A percentile compares a stretch with the other conserved stretches of the same genome.
Conservation (phyloP, 1,140 invertebrate genomes). For the Antheraea pernyi region DNA sequence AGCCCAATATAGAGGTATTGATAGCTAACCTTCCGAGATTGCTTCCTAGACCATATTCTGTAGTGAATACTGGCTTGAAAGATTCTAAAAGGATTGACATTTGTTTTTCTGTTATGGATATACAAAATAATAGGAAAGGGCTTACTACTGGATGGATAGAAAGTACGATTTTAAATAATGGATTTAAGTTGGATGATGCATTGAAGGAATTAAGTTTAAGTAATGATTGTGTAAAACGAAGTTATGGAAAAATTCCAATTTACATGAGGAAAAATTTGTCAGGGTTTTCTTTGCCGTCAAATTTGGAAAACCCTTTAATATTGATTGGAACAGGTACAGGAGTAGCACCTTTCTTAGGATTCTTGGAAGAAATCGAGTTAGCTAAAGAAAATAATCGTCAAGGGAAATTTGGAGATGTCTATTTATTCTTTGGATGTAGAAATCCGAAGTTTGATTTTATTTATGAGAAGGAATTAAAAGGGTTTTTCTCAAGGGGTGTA, state of each 20-base stretch:
- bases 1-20: constrained; percentile 82
- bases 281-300: constrained; percentile 79
- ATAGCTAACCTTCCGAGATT: constrained; percentile 87
- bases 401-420: constrained; percentile 66
- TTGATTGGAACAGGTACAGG: constrained; percentile 89
- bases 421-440: constrained; percentile 89
- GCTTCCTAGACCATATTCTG: constrained; percentile 89
- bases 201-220: constrained; percentile 44
- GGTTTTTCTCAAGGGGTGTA: constrained; percentile 70
- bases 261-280: constrained; percentile 83
- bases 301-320: constrained; percentile 82
- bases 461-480: constrained; percentile 80
- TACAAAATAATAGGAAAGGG: constrained; percentile 79
- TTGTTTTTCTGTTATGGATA: constrained; percentile 84
- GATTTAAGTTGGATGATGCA: constrained; percentile 35
- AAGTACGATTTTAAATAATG: constrained; percentile 42
- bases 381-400: constrained; percentile 40
- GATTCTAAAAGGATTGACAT: constrained; percentile 79
- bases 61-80: constrained; percentile 83
- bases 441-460: constrained; percentile 83
- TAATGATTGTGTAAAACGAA: neutral
- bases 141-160: constrained; percentile 85
- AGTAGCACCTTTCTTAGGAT: constrained; percentile 88
- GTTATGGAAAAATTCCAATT: constrained; percentile 69
- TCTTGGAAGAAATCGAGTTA: constrained; percentile 79